These are phyloP conservation scores for Yponomeuta evonymella DNA, from an alignment of 2,888 invertebrate genomes.

Conservation along the genomic window DNA sequence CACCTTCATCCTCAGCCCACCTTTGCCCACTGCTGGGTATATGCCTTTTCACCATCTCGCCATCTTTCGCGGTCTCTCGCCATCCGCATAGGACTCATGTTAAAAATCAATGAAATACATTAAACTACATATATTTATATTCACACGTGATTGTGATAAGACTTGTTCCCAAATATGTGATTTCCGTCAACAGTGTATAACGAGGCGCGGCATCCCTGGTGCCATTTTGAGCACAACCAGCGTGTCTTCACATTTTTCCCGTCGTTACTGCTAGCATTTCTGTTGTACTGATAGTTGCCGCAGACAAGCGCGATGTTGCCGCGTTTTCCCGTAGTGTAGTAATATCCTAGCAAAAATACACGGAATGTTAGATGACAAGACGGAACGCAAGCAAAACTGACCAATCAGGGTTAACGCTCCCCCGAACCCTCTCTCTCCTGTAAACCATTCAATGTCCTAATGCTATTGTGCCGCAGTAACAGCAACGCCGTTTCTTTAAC, in stretches of 20 bases:
- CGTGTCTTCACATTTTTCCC: neutral
- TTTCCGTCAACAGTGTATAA: neutral
- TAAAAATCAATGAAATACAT: neutral
- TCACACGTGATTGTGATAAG: neutral
- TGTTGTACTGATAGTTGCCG: neutral
- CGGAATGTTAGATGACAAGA: too few relatives aligned
- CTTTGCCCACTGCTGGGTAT: too few relatives aligned
- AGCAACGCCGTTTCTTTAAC: too few relatives aligned
- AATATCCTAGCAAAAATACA: neutral
- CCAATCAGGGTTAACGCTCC: too few relatives aligned
- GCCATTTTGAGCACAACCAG: neutral
- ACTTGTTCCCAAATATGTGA: neutral
- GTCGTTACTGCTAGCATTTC: neutral
- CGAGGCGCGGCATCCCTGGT: neutral
- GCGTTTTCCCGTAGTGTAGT: neutral
- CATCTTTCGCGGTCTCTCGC: too few relatives aligned
- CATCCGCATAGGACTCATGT: too few relatives aligned
- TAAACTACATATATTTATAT: neutral
- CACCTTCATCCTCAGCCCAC: too few relatives aligned
- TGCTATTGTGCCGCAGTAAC: too few relatives aligned
- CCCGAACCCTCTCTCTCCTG: too few relatives aligned
- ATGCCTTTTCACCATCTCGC: too few relatives aligned
- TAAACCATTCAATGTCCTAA: too few relatives aligned
- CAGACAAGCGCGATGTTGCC: neutral
- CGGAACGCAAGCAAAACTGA: too few relatives aligned